Evolutionary conservation across 2,888 invertebrate genomes (phyloP).

Genomic region (Tineola bisselliella): DNA sequence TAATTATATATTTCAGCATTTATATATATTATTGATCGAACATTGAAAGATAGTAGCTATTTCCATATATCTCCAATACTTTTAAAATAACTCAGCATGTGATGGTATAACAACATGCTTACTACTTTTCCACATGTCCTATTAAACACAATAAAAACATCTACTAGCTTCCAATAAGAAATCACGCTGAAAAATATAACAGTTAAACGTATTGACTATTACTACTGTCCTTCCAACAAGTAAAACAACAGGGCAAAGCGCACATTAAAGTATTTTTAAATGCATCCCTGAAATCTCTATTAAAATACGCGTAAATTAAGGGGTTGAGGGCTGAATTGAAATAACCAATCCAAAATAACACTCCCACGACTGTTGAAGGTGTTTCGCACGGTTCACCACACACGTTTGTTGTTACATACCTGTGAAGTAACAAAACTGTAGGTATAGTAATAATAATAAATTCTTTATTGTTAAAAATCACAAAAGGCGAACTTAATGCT

Average conservation of each 20-base stretch:
- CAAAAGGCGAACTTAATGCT: too few relatives aligned
- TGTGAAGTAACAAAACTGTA: too few relatives aligned
- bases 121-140: too few relatives aligned
- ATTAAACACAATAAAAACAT: too few relatives aligned
- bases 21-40: too few relatives aligned
- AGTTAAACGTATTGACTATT: slow-evolving; percentile 67
- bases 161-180: background rate
- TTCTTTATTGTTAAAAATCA: too few relatives aligned
- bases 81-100: too few relatives aligned
- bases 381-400: slow-evolving; percentile 86
- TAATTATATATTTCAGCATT: too few relatives aligned
- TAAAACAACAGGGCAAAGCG: slow-evolving; percentile 84
- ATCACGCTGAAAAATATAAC: background rate
- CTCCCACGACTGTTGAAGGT: slow-evolving; percentile 85
- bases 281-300: slow-evolving; percentile 95
- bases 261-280: slow-evolving; percentile 91
- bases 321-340: slow-evolving; percentile 96
- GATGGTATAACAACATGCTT: too few relatives aligned
- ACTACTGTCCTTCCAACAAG: slow-evolving; percentile 76
- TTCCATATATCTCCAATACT: too few relatives aligned
- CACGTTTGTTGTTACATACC: slow-evolving; percentile 86
- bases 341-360: slow-evolving; percentile 98
- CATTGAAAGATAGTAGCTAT: too few relatives aligned
- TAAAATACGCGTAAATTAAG: slow-evolving; percentile 95
- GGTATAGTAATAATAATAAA: too few relatives aligned